These are phyloP conservation scores for Anguilla pacifica DNA, from an alignment of 2,797 vertebrate species.

Conservation along the genomic window DNA sequence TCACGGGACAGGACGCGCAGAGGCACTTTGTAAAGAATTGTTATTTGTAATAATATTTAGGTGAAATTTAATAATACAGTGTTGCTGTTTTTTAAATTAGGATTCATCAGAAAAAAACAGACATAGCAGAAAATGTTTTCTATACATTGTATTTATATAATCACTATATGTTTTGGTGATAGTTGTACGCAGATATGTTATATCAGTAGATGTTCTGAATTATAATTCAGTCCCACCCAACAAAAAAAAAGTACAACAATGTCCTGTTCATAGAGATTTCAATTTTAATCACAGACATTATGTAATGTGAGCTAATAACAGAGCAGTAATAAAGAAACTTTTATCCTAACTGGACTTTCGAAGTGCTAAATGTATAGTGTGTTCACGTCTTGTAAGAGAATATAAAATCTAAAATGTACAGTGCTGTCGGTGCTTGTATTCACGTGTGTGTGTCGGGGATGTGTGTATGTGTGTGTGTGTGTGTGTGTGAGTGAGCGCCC, in stretches of 20 bases:
- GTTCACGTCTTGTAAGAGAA: not conserved
- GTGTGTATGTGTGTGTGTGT: conserved; percentile 13
- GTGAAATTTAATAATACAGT: not conserved
- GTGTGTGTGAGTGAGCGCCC: conserved; percentile 14
- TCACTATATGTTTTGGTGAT: conserved; percentile 5
- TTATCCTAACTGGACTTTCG: not conserved
- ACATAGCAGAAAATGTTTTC: conserved; percentile 15
- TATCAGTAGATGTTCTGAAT: conserved; percentile 7
- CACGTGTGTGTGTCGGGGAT: not conserved
- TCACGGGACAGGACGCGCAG: not conserved
- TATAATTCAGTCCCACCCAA: not conserved
- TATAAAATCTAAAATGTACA: not conserved
- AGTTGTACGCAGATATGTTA: not conserved
- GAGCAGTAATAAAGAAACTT: not conserved
- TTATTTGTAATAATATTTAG: not conserved
- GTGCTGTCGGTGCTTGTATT: not conserved
- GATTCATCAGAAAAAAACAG: not conserved
- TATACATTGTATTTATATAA: not conserved
- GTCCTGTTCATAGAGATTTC: conserved; percentile 13
- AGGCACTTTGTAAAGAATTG: not conserved
- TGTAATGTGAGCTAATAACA: not conserved
- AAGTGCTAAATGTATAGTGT: not conserved
- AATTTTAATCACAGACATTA: conserved; percentile 1
- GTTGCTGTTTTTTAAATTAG: conserved; percentile 5
- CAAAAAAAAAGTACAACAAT: not conserved